Conservation (phyloP, 1,140 invertebrate genomes). For the Lethrus apterus region DNA sequence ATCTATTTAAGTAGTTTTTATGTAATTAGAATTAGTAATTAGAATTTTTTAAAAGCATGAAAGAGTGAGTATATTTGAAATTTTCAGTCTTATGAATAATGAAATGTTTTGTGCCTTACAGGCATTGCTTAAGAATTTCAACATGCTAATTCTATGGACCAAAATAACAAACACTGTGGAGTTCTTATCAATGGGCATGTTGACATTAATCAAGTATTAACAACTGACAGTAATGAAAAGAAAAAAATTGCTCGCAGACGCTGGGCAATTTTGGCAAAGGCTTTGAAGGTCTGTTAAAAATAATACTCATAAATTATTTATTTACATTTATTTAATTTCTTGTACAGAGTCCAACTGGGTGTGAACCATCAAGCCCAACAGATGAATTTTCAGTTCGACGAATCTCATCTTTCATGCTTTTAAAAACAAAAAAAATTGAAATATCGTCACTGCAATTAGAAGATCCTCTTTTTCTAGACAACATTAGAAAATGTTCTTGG, state of each 20-base stretch:
- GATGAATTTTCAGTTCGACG: slow-evolving; percentile 49
- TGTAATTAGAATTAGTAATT: slow-evolving; percentile 1
- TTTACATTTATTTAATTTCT: slow-evolving; percentile 12
- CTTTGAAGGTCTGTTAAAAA: slow-evolving; percentile 43
- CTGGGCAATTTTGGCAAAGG: slow-evolving; percentile 62
- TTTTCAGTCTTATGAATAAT: slow-evolving; percentile 1
- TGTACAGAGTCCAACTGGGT: slow-evolving; percentile 34
- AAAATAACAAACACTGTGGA: slow-evolving; percentile 31
- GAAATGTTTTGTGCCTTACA: slow-evolving; percentile 3
- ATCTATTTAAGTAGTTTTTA: neutral
- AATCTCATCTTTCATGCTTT: slow-evolving; percentile 50
- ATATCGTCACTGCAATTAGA: slow-evolving; percentile 15
- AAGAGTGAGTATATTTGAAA: slow-evolving; percentile 14
- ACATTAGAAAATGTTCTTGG: slow-evolving; percentile 41
- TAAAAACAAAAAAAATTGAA: slow-evolving; percentile 38
- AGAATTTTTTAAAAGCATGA: slow-evolving; percentile 21
- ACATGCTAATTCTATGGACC: slow-evolving; percentile 35
- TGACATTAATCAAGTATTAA: slow-evolving; percentile 31
- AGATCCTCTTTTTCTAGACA: slow-evolving; percentile 18
- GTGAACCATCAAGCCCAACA: slow-evolving; percentile 39
- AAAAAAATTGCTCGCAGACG: slow-evolving; percentile 51
- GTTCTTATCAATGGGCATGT: slow-evolving; percentile 27
- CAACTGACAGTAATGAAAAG: slow-evolving; percentile 30
- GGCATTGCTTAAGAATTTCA: slow-evolving; percentile 14
- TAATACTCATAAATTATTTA: slow-evolving; percentile 11